phyloP scores from a whole-genome alignment of 2,888 invertebrate genomes.

The Plagiodera versicolora region DNA sequence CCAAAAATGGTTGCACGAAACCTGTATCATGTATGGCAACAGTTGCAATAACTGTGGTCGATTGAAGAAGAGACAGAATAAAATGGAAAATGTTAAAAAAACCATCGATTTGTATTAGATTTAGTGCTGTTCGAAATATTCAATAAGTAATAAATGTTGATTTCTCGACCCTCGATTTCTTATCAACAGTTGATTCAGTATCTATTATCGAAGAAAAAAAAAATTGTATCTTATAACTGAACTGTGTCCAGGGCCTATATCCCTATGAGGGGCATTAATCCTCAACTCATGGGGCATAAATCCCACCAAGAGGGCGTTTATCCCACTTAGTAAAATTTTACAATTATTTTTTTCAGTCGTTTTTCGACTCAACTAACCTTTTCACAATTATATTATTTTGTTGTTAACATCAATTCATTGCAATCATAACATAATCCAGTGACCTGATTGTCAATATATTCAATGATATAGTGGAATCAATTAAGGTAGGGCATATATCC shows the following conservation, averaged over 20 bases:
- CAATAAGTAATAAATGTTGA: background rate
- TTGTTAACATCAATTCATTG: background rate
- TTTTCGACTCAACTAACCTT: background rate
- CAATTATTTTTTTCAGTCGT: background rate
- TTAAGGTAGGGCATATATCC: background rate
- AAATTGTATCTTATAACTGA: background rate
- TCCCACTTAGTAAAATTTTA: conserved; percentile 2
- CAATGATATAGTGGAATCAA: background rate
- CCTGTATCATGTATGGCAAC: conserved; percentile 17
- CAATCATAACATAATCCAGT: background rate
- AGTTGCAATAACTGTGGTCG: conserved; percentile 10
- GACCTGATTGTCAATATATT: background rate
- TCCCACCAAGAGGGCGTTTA: background rate
- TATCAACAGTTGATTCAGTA: conserved; percentile 3
- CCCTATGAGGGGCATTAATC: background rate
- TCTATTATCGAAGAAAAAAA: conserved; percentile 6
- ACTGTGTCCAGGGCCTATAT: background rate
- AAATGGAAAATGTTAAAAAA: conserved; percentile 8
- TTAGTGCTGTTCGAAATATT: background rate
- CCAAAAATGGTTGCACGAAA: conserved; percentile 18
- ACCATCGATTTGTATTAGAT: conserved; percentile 4
- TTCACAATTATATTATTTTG: conserved; percentile 5
- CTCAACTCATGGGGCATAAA: background rate
- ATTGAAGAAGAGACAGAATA: conserved; percentile 6
- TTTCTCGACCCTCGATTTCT: background rate